phyloP scores from a whole-genome alignment of 2,797 vertebrate species.

The Aphelocoma californica region DNA sequence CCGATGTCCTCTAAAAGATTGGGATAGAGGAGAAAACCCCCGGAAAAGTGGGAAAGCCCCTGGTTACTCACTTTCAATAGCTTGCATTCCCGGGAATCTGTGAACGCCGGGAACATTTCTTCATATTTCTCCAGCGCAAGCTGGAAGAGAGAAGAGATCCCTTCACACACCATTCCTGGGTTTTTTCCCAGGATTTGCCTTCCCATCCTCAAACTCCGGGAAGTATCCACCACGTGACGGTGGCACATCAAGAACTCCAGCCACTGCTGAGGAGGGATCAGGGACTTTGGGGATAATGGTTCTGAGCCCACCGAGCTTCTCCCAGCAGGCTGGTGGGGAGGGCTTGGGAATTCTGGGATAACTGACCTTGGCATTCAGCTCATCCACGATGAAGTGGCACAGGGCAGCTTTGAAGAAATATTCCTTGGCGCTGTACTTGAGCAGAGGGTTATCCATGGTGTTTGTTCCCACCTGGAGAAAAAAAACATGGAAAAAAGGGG shows the following conservation, averaged over 20 bases:
- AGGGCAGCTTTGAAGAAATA: constrained; percentile 99
- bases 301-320: not conserved
- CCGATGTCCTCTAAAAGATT: not conserved
- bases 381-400: constrained; percentile 97
- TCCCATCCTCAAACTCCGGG: not conserved
- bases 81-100: constrained; percentile 98
- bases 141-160: constrained; percentile 66
- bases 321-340: not conserved
- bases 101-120: constrained; percentile 98
- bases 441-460: constrained; percentile 96
- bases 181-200: not conserved
- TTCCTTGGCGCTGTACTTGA: constrained; percentile 98
- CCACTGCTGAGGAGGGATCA: too few species aligned
- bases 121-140: constrained; percentile 97
- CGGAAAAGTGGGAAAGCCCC: not conserved
- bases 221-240: accelerated
- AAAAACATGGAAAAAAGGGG: not conserved
- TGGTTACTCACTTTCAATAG: constrained; percentile 88
- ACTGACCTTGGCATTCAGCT: constrained; percentile 93
- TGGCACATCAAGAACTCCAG: not conserved
- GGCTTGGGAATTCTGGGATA: not conserved
- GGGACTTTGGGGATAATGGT: not conserved
- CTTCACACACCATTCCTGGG: not conserved
- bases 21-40: not conserved
- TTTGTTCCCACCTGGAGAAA: constrained; percentile 86